Base-by-base conservation (phyloP, 1,140 invertebrate genomes). In the Cydia amplana region DNA sequence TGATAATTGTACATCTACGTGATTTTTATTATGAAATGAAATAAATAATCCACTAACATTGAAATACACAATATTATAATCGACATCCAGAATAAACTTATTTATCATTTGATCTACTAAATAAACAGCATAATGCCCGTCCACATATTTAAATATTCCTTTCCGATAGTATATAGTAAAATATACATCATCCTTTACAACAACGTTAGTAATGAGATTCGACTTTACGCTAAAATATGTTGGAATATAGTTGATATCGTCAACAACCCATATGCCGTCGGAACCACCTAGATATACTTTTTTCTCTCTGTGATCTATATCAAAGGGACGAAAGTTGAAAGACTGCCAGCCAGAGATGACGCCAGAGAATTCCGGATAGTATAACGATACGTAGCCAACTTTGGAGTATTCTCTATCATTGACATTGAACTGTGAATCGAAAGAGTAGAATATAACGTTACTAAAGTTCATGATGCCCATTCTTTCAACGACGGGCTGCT, bases 321-420 rank as follows among this genome's bases (percentile, higher is more conserved):
- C 89, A 65, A 92, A 89, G 14, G 86, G 84, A 4, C 86, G 87
- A 40, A 92, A 88, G 72, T 92, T 92, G 72, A 87, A 51, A 6
- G n/a, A n/a, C 18, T 83, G 75, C n/a, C 76, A 73, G 18, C 83
- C 85, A 12, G n/a, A 2, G 16, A 60, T 60, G 6, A 79, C 82
- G 0, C 46, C 83, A 16, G 75, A 79, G 40, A 91, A 83, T 0
- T 87, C 72, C 5, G 83, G 84, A n/a, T 80, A 70, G 4, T 88
- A 85, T 36, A 92, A 74, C 78, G 82, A 85, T 14, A 89, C 80
- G 73, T 84, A 91, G 1, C 83, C 89, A 32, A 88, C 81, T 79
- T 91, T 91, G 12, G 82, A 85, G 72, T 89, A 91, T 73, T 92
- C 91, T 5, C 72, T 51, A 32, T 91, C 89, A 43, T 80, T 79